A percentile compares a stretch with the other conserved stretches of the same genome.
Evolutionary conservation across 2,888 invertebrate genomes (phyloP).

Genomic region (Drosophila algonquin): DNA sequence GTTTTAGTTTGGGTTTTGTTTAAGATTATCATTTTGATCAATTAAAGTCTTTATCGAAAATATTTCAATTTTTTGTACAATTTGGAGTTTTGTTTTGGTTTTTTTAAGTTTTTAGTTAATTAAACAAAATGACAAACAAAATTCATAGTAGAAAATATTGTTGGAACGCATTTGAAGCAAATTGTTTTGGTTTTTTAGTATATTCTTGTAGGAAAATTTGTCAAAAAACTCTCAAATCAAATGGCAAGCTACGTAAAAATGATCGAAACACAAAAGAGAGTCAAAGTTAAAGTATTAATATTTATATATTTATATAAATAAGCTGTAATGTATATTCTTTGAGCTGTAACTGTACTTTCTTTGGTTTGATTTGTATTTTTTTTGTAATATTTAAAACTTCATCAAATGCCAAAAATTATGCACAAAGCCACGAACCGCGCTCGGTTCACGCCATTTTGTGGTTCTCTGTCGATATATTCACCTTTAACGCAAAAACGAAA

Average conservation of each 20-base stretch:
- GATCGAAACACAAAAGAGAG: slow-evolving; percentile 54
- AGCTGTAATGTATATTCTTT: slow-evolving; percentile 53
- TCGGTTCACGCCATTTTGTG: slow-evolving; percentile 35
- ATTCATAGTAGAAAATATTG: slow-evolving; percentile 65
- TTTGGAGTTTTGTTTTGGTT: slow-evolving; percentile 14
- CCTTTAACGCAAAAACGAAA: slow-evolving; percentile 49
- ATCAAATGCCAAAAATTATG: slow-evolving; percentile 77
- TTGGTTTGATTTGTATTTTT: slow-evolving; percentile 1
- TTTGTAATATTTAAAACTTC: slow-evolving; percentile 46
- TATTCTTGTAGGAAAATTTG: slow-evolving; percentile 54
- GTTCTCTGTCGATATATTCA: slow-evolving; percentile 37
- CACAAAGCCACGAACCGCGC: slow-evolving; percentile 67
- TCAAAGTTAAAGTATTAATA: slow-evolving; percentile 40
- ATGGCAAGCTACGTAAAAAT: slow-evolving; percentile 73
- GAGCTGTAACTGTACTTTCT: slow-evolving; percentile 55
- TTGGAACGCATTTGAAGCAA: slow-evolving; percentile 60
- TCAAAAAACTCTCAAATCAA: slow-evolving; percentile 65
- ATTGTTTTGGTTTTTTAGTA: slow-evolving; percentile 42
- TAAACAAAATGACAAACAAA: slow-evolving; percentile 69
- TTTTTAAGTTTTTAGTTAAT: slow-evolving; percentile 14
- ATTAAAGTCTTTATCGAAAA: slow-evolving; percentile 38
- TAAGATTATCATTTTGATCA: slow-evolving; percentile 41
- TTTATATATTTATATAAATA: slow-evolving; percentile 53
- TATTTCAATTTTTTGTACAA: slow-evolving; percentile 57
- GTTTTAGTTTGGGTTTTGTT: slow-evolving; percentile 54